A percentile compares a stretch with the other conserved stretches of the same genome.
Conservation (phyloP, 2,113 vertebrate species). For the Tragelaphus strepsiceros region DNA sequence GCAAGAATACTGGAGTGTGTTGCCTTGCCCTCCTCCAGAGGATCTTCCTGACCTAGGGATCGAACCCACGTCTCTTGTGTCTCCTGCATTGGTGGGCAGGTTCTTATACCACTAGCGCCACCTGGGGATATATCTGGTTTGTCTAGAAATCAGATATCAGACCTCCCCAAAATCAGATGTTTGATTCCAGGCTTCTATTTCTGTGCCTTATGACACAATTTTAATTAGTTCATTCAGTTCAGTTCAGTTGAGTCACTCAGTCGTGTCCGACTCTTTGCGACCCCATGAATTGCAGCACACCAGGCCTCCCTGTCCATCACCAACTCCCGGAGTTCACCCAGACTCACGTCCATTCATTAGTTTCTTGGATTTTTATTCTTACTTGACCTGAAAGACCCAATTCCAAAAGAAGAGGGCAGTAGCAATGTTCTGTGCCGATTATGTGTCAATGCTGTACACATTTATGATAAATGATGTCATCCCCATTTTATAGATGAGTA, state of each 20-base stretch:
- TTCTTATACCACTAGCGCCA: neutral
- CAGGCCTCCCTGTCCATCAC: too few species aligned
- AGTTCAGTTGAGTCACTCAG: too few species aligned
- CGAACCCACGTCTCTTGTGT: neutral
- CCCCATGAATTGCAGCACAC: too few species aligned
- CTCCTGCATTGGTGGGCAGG: neutral
- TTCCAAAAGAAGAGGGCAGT: neutral
- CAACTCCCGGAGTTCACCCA: too few species aligned
- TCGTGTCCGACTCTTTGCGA: too few species aligned
- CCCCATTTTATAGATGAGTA: neutral
- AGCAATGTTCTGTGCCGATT: neutral
- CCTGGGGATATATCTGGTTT: neutral
- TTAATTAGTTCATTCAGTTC: neutral
- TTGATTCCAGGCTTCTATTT: neutral
- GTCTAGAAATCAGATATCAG: neutral
- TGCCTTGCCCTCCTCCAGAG: neutral
- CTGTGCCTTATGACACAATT: neutral
- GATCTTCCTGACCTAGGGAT: neutral
- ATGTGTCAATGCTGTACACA: neutral
- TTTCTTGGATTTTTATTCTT: constrained; percentile 7
- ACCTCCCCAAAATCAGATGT: neutral
- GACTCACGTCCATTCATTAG: too few species aligned
- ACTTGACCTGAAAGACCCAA: neutral
- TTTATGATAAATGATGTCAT: neutral
- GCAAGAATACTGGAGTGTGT: neutral